Evolutionary conservation across 37 sponge, comb jelly and placozoan genomes (phyloP).

Genomic region (Ephydatia muelleri): DNA sequence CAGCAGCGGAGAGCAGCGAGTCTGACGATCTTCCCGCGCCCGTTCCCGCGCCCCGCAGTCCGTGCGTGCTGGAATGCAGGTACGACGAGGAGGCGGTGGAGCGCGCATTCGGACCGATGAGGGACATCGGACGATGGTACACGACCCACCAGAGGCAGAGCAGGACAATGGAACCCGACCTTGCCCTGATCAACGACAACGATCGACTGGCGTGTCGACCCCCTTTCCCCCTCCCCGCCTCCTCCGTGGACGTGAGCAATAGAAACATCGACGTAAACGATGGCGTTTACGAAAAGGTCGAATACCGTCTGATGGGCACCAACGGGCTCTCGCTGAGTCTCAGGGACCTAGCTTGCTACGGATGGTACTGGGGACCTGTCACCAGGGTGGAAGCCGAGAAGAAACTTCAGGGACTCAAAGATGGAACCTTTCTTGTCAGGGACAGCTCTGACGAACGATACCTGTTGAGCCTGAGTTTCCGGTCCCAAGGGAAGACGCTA

Average conservation of each 20-base stretch:
- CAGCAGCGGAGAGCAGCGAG: neutral
- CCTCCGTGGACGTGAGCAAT: neutral
- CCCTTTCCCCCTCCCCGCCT: constrained; percentile 56
- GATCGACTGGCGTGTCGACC: constrained; percentile 58
- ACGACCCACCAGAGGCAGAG: constrained; percentile 22
- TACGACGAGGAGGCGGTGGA: constrained; percentile 66
- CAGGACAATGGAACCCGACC: neutral
- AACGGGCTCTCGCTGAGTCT: constrained; percentile 55
- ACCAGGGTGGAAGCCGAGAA: constrained; percentile 89
- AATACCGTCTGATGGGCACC: constrained; percentile 32
- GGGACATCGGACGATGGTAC: constrained; percentile 78
- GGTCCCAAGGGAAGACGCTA: constrained; percentile 86
- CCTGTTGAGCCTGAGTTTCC: constrained; percentile 85
- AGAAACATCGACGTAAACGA: neutral
- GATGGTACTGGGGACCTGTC: constrained; percentile 98
- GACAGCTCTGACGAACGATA: constrained; percentile 91
- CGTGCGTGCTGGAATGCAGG: neutral
- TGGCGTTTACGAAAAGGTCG: constrained; percentile 53
- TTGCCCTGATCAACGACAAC: constrained; percentile 32
- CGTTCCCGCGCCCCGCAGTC: neutral
- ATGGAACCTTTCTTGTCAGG: constrained; percentile 90
- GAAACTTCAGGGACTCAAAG: constrained; percentile 50
- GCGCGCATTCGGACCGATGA: constrained; percentile 86
- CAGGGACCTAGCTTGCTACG: constrained; percentile 66
- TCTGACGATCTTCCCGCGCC: neutral